Base-by-base conservation (phyloP, 1,140 invertebrate species). In the Melanaphis sacchari region DNA sequence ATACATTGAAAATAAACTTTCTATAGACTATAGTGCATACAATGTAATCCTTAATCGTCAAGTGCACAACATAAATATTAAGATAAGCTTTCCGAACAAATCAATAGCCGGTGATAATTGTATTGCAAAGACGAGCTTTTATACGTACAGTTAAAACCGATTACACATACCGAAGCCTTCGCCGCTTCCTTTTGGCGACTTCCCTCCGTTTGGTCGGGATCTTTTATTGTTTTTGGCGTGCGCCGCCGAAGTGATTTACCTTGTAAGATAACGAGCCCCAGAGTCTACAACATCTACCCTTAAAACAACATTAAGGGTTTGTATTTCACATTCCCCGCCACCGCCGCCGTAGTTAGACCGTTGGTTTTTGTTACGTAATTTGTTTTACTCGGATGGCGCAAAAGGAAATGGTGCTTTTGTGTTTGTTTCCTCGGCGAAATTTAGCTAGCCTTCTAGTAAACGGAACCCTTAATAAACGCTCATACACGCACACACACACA, bases 321-420 rank as follows among this genome's bases (percentile, higher is more conserved):
- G 91, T 84, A 93, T 93, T 93, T 93, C 91, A 93, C 91, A 84
- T 93, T 93, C 81, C 81, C 91, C 81, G 89, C 59, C 59, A 1
- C 66, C 90, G n/a, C 66, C 24, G 18, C 91, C 76, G 46, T 6
- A 81, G 38, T 43, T 81, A 93, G 76, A 54, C 91, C 46, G 91
- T 93, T 93, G 91, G 91, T 93, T 93, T 93, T 93, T 93, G 91
- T 93, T 93, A 93, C 91, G 81, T 93, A 93, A 93, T 93, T 93
- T 93, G 91, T 93, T 93, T 93, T 93, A 93, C 91, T 93, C 91
- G 91, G 76, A 93, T 93, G 81, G 76, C 91, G 91, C 76, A 93
- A 93, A 93, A 84, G 91, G 91, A 93, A 93, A 93, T 93, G 81
- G 91, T 41, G 91, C 91, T 93, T 93, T 93, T 93, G 91, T 93